phyloP scores from a whole-genome alignment of 1,140 invertebrate species.

The Anastrepha obliqua region DNA sequence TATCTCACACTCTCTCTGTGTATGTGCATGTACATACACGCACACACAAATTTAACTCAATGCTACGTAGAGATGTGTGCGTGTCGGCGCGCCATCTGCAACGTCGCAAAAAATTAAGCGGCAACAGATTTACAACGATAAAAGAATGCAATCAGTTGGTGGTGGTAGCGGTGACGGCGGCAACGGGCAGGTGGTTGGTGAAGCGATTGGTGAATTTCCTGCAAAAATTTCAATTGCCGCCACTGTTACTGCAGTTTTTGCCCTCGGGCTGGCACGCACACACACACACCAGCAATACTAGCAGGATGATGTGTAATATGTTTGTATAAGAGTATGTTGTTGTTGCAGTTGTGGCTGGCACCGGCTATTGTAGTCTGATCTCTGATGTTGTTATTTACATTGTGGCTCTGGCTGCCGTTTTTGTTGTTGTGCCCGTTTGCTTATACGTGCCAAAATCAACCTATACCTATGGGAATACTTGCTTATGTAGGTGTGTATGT shows the following conservation, averaged over 20 bases:
- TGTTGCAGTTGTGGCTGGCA: background rate
- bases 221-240: conserved; percentile 36
- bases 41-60: no score
- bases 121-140: background rate
- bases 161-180: background rate
- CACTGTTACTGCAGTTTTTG: background rate
- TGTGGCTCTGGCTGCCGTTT: background rate
- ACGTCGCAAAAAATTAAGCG: background rate
- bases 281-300: background rate
- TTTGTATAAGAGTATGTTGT: background rate
- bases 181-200: conserved; percentile 32
- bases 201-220: background rate
- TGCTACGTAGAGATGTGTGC: background rate
- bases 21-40: no score
- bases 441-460: conserved; percentile 18
- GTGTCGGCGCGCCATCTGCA: conserved; percentile 28
- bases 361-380: background rate
- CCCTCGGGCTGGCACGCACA: background rate
- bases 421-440: background rate
- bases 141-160: background rate
- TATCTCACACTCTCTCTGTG: background rate
- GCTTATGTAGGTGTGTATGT: background rate
- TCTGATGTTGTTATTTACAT: no score
- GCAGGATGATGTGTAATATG: no score
- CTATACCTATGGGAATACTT: background rate